Conservation (phyloP, 2,888 invertebrate genomes). For the Cenopis cana region DNA sequence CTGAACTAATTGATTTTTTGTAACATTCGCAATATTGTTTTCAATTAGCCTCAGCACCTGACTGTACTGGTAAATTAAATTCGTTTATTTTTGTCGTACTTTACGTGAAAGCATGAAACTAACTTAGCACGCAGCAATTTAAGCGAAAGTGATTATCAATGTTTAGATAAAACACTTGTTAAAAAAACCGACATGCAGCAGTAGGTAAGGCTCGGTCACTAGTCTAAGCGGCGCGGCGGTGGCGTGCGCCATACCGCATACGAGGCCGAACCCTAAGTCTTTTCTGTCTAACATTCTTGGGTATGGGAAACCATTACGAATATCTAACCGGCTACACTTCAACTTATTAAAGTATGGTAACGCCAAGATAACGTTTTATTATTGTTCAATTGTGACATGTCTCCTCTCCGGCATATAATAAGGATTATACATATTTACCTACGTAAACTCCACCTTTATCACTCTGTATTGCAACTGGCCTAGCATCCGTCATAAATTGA, state of each 20-base stretch:
- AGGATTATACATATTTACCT: too few species aligned
- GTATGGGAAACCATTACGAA: too few species aligned
- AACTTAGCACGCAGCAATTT: too few species aligned
- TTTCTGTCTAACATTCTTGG: not conserved
- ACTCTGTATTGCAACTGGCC: not conserved
- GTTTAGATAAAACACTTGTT: not conserved
- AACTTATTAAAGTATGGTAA: too few species aligned
- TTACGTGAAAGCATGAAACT: too few species aligned
- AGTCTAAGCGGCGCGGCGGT: too few species aligned
- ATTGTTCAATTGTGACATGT: not conserved
- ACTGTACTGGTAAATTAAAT: constrained; percentile 3
- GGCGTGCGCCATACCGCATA: too few species aligned
- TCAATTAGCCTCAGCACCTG: constrained; percentile 11
- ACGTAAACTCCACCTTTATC: not conserved
- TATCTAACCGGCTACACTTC: too few species aligned
- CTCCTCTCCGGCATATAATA: not conserved
- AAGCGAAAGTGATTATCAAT: not conserved
- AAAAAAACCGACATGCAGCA: too few species aligned
- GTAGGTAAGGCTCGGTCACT: too few species aligned
- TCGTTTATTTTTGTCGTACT: not conserved
- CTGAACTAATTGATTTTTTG: constrained; percentile 14
- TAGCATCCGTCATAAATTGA: too few species aligned
- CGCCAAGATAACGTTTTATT: not conserved
- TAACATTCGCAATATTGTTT: not conserved
- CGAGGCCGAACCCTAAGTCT: too few species aligned